Evolutionary conservation across 1,140 invertebrate species (phyloP), one percentile per base, ranked within the genome.

Genomic region (Brachionus angularis): DNA sequence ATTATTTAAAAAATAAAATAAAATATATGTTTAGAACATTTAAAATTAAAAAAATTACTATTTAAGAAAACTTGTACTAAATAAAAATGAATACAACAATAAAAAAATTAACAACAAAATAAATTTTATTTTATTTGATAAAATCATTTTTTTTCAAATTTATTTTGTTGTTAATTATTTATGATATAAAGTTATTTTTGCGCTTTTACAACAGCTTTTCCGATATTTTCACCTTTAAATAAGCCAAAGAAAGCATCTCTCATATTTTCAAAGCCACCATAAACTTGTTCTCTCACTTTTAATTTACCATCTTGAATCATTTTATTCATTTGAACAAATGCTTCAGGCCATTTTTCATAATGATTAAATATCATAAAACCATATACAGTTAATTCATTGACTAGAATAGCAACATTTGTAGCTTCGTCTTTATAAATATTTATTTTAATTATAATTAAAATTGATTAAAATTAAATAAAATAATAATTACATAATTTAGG

Each of bases 171-270:
- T n/a, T n/a, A n/a, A n/a, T n/a, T n/a, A n/a, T n/a, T n/a, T n/a
- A n/a, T n/a, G n/a, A n/a, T n/a, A n/a, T n/a, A n/a, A n/a, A n/a
- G n/a, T n/a, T n/a, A n/a, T n/a, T n/a, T n/a, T n/a, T n/a, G n/a
- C n/a, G n/a, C n/a, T 79, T 84, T 82, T 10, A 87, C 83, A 64
- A 87, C 74, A 44, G 84, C 83, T 80, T 88, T 87, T 47, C 86
- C 87, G 21, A 76, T 81, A 76, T 86, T 87, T 69, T 83, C 80
- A 12, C 87, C 86, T 25, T 76, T 77, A 25, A 88, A 77, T 77
- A 87, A 82, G 18, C 82, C 83, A 53, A 84, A 78, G 73, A 88
- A 87, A 12, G 86, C 86, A n/a, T 84, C 74, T 25, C 82, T 83
- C 76, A 86, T 84, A 64, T 85, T 85, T 53, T 87, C 85, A 74